Percentiles rank a stretch among this genome's conserved stretches.
Conservation (phyloP, 2,888 invertebrate genomes). For the Microplitis manilae region DNA sequence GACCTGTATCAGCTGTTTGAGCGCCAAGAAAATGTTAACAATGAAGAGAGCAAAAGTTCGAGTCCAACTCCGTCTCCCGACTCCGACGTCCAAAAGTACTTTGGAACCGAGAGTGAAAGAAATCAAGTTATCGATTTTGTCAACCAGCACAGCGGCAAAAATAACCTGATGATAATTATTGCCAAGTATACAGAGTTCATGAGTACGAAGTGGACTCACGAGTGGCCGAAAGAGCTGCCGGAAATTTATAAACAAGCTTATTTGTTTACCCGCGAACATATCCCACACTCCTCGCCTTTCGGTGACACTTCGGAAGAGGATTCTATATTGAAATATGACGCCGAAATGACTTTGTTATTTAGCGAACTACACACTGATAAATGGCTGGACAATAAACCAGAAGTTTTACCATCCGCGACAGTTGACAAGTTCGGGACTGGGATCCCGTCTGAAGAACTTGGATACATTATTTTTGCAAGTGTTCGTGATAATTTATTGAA, state of each 20-base stretch:
- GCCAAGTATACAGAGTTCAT: conserved; percentile 76
- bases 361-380: conserved; percentile 73
- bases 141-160: conserved; percentile 69
- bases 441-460: conserved; percentile 72
- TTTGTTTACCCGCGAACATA: conserved; percentile 75
- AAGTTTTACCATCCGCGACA: conserved; percentile 57
- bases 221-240: conserved; percentile 78
- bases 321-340: conserved; percentile 70
- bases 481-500: conserved; percentile 71
- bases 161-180: conserved; percentile 75
- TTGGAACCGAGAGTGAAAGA: conserved; percentile 78
- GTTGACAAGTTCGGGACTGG: conserved; percentile 64
- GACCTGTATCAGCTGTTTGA: conserved; percentile 78
- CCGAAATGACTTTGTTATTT: conserved; percentile 73
- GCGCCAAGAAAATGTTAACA: conserved; percentile 67
- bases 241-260: conserved; percentile 77
- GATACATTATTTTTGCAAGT: conserved; percentile 72
- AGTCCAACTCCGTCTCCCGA: conserved; percentile 65
- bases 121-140: conserved; percentile 79
- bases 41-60: conserved; percentile 58
- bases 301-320: conserved; percentile 68
- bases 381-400: conserved; percentile 64
- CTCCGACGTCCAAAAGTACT: conserved; percentile 72
- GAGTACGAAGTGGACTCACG: conserved; percentile 76
- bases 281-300: conserved; percentile 73